Base-by-base conservation (phyloP, 2,797 vertebrate genomes). In the Oreochromis grahami region DNA sequence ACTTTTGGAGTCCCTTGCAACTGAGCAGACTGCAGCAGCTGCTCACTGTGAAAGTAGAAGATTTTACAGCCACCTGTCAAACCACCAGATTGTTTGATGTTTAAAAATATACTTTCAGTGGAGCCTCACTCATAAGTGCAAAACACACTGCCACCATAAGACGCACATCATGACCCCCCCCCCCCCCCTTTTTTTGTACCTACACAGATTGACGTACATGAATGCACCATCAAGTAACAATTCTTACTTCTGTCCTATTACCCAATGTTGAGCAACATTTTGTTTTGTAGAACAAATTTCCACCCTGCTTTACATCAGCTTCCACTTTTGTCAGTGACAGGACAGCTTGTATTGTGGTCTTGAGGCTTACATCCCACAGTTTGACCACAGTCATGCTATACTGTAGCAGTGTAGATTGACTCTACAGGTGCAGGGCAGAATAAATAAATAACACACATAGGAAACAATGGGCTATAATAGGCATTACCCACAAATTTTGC, bases 141-240 rank as follows among this genome's bases (percentile, higher is more conserved):
- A 93, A 94, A 90, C 92, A 94, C 86, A 65, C 87, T 87, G 79
- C 90, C 91, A 80, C 90, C 88, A 91, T 70, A 87, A 89, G 88
- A 93, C 45, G 77, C 92, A 87, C 55, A 15, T 86, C 87, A 85
- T 48, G 82, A 90, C 82, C 82, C 51, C 60, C 34, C 26, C 72
- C 60, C 34, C 26, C 72, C 51, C n/a, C n/a, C 10, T 80, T 76
- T 17, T 53, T 48, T 32, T 48, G 32, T 76, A 81, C 83, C 74
- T 65, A 29, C 41, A 56, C 76, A 79, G 78, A 78, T 51, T 55
- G 80, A 19, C 82, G 68, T 78, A 19, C 84, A 68, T 79, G 79
- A 50, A 77, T 5, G 10, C 85, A 74, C 41, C 13, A 29, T 83
- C 63, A 58, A 83, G 52, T 55, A 79, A 88, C 34, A 38, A 81